Percentiles rank a stretch among this genome's conserved stretches.
phyloP scores from a whole-genome alignment of 2,888 invertebrate species.

The Chydorus sphaericus region DNA sequence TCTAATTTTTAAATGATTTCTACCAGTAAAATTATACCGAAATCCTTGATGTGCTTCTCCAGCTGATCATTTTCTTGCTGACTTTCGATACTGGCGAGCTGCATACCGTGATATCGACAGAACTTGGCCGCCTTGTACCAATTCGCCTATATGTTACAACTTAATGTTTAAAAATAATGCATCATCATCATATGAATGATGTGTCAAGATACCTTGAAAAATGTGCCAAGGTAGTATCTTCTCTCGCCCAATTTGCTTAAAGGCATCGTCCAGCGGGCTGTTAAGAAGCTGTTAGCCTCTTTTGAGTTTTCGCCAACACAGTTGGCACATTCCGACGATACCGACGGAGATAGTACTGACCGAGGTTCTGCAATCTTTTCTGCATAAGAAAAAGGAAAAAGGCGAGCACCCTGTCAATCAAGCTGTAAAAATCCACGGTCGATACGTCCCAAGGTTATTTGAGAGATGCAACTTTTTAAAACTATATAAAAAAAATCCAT shows the following conservation, averaged over 20 bases:
- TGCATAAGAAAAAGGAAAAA: too few relatives aligned
- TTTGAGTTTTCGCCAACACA: neutral
- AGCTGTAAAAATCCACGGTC: too few relatives aligned
- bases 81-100: conserved; percentile 72
- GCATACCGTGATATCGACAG: conserved; percentile 86
- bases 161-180: neutral
- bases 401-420: too few relatives aligned
- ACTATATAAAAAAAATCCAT: too few relatives aligned
- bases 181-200: neutral
- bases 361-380: too few relatives aligned
- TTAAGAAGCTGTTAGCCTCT: neutral
- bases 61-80: conserved; percentile 81
- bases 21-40: conserved; percentile 40
- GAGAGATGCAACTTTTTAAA: too few relatives aligned
- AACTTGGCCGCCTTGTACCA: conserved; percentile 86
- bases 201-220: conserved; percentile 60
- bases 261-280: conserved; percentile 78
- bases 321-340: conserved; percentile 8
- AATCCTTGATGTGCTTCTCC: conserved; percentile 78
- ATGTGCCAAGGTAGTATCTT: conserved; percentile 78
- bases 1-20: neutral
- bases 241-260: conserved; percentile 74
- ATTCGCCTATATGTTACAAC: conserved; percentile 50
- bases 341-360: too few relatives aligned
- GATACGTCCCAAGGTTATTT: too few relatives aligned